Conservation (phyloP, 2,888 invertebrate genomes). For the Trisateles emortualis region DNA sequence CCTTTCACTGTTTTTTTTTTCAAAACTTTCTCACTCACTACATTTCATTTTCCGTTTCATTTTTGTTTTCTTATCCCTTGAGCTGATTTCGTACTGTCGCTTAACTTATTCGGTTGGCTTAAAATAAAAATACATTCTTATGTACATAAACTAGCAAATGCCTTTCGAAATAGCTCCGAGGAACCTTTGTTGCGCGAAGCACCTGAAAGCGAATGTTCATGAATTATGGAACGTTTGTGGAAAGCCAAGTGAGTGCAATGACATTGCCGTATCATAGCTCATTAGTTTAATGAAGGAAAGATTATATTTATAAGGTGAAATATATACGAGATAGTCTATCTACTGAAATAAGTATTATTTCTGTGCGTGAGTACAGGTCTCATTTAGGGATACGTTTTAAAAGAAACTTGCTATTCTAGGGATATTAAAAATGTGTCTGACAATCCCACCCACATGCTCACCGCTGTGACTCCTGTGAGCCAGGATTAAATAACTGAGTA, state of each 20-base stretch:
- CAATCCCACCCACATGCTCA: too few species aligned
- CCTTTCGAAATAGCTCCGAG: conserved; percentile 2
- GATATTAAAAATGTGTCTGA: too few species aligned
- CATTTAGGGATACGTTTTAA: too few species aligned
- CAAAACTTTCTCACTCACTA: neutral
- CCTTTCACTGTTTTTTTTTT: too few species aligned
- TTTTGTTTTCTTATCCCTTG: neutral
- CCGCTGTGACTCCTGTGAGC: too few species aligned
- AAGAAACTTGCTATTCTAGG: too few species aligned
- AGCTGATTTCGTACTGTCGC: neutral
- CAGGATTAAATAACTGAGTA: too few species aligned
- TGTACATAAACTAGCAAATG: conserved; percentile 18
- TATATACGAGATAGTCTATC: neutral
- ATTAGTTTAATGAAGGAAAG: conserved; percentile 37
- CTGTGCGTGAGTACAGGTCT: too few species aligned
- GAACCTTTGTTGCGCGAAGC: conserved; percentile 29
- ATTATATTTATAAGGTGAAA: conserved; percentile 7
- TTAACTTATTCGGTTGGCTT: conserved; percentile 15
- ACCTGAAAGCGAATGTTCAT: conserved; percentile 38
- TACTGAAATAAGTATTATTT: too few species aligned
- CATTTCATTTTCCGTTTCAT: neutral
- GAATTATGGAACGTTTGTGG: conserved; percentile 40
- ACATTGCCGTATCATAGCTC: conserved; percentile 33
- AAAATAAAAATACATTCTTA: conserved; percentile 5
- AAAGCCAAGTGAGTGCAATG: conserved; percentile 31